Evolutionary conservation across 2,888 invertebrate species (phyloP).

Genomic region (Xestia sexstrigata): DNA sequence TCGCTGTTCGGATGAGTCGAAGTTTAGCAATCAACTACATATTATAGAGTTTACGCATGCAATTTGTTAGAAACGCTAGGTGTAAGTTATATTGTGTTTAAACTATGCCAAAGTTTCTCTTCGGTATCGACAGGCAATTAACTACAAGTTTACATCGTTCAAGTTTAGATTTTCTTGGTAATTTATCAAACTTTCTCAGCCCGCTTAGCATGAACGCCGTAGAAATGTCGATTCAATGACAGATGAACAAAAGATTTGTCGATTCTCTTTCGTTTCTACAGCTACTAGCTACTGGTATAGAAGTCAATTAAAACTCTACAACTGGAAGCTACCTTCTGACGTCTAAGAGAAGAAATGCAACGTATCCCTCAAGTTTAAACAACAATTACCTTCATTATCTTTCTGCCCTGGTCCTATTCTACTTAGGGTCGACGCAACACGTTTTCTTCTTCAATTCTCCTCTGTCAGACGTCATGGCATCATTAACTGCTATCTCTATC

Average conservation of each 20-base stretch:
- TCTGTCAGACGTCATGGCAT: too few species aligned
- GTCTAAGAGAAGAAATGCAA: background rate
- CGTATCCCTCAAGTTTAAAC: too few species aligned
- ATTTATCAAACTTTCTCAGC: slow-evolving; percentile 2
- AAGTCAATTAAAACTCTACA: background rate
- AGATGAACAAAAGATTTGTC: too few species aligned
- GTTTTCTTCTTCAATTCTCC: too few species aligned
- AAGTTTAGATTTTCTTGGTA: slow-evolving; percentile 1
- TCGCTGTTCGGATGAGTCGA: background rate
- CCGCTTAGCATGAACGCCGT: too few species aligned
- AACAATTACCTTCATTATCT: too few species aligned
- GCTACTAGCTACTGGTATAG: too few species aligned
- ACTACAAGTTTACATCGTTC: background rate
- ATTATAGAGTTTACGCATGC: slow-evolving; percentile 22
- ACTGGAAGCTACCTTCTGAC: background rate
- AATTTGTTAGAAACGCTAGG: slow-evolving; percentile 31
- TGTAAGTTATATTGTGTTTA: slow-evolving; percentile 14
- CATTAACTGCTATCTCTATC: too few species aligned
- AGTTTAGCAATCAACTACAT: slow-evolving; percentile 33
- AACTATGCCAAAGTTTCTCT: slow-evolving; percentile 33
- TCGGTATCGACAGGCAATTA: slow-evolving; percentile 35
- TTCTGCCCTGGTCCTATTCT: too few species aligned
- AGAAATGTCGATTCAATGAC: too few species aligned
- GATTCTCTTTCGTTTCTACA: too few species aligned
- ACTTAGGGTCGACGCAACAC: too few species aligned